A percentile compares a stretch with the other conserved stretches of the same genome.
Conservation (phyloP, 2,888 invertebrate genomes). For the Spicauda simplicius region DNA sequence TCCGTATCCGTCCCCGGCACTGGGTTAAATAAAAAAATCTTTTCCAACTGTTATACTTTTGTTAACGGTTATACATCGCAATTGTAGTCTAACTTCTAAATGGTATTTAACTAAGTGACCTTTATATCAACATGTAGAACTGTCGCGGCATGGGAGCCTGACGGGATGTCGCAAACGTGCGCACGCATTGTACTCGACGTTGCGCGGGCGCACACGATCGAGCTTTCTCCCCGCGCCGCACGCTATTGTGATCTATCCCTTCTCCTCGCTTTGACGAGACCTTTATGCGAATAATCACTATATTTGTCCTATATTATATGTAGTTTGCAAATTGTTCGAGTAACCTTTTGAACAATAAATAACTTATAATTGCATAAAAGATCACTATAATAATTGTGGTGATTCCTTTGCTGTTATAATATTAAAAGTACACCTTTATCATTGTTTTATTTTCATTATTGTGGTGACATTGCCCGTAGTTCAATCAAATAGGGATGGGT, state of each 20-base stretch:
- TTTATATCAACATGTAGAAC: slow-evolving; percentile 45
- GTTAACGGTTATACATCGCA: no score
- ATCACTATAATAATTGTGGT: no score
- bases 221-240: slow-evolving; percentile 65
- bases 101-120: slow-evolving; percentile 51
- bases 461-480: no score
- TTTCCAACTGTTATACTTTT: no score
- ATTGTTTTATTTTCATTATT: background rate
- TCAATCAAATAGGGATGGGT: no score
- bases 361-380: no score
- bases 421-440: no score
- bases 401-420: no score
- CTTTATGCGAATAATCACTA: slow-evolving; percentile 48
- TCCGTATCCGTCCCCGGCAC: no score
- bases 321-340: background rate
- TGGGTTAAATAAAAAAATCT: no score
- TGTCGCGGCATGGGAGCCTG: slow-evolving; percentile 51
- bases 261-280: slow-evolving; percentile 62
- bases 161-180: slow-evolving; percentile 64
- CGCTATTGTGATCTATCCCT: slow-evolving; percentile 72
- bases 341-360: background rate
- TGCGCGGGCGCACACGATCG: slow-evolving; percentile 50
- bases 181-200: slow-evolving; percentile 58
- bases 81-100: background rate
- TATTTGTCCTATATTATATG: slow-evolving; percentile 12